These are phyloP conservation scores for Drosophila sp. DNA, from an alignment of 1,140 invertebrate genomes.

Conservation along the genomic window DNA sequence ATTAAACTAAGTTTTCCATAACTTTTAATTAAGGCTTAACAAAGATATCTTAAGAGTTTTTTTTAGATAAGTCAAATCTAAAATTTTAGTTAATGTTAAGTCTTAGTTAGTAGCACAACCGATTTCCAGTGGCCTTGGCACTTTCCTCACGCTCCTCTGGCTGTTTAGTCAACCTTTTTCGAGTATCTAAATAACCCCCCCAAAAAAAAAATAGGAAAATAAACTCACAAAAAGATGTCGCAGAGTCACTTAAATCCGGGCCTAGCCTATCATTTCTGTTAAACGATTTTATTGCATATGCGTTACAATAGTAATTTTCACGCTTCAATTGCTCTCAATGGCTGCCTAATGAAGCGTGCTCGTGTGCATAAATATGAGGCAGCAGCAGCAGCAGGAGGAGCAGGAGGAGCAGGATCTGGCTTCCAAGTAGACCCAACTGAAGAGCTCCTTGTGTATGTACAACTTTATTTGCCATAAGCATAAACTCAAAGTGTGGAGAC, in stretches of 20 bases:
- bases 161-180: conserved; percentile 1
- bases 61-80: too few relatives aligned
- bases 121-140: not conserved
- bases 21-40: too few relatives aligned
- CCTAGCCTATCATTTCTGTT: conserved; percentile 43
- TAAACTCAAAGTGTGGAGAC: conserved; percentile 28
- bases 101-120: not conserved
- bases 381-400: not conserved
- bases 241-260: conserved; percentile 1
- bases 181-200: conserved; percentile 8
- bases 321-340: conserved; percentile 70
- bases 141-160: not conserved
- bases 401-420: not conserved
- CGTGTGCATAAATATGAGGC: conserved; percentile 68
- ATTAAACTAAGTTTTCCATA: too few relatives aligned
- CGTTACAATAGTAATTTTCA: conserved; percentile 77
- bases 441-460: conserved; percentile 25
- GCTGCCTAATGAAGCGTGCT: conserved; percentile 74
- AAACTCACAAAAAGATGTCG: conserved; percentile 6
- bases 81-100: not conserved
- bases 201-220: not conserved
- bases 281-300: conserved; percentile 78
- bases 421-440: conserved; percentile 3
- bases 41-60: too few relatives aligned
- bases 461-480: conserved; percentile 59